Evolutionary conservation across 2,113 vertebrate species (phyloP).

Genomic region (Sphyrna mokarran): DNA sequence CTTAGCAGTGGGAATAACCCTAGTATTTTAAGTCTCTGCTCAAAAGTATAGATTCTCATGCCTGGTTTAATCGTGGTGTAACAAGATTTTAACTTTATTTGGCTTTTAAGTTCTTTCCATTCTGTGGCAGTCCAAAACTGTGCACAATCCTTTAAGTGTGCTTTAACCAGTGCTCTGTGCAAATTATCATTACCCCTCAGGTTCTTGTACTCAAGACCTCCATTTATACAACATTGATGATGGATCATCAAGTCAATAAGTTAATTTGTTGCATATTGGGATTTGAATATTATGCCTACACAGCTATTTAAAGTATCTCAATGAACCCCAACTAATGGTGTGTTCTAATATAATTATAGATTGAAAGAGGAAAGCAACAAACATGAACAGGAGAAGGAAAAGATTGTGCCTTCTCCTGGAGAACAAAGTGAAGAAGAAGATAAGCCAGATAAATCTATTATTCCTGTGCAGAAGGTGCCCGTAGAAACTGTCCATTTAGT

Average conservation of each 20-base stretch:
- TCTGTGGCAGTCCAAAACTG: background rate
- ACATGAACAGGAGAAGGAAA: background rate
- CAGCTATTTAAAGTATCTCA: background rate
- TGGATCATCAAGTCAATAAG: background rate
- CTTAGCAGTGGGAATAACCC: background rate
- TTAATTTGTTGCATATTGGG: background rate
- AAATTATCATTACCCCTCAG: background rate
- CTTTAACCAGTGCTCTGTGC: background rate
- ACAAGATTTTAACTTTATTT: background rate
- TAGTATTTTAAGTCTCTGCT: background rate
- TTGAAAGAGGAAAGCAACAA: background rate
- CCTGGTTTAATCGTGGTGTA: background rate
- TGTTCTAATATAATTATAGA: conserved; percentile 6
- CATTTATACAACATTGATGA: background rate
- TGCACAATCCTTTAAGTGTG: background rate
- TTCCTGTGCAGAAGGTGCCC: background rate
- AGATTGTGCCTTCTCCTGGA: background rate
- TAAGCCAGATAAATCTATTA: background rate
- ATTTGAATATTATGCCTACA: background rate
- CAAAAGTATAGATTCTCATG: background rate
- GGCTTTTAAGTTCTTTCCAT: background rate
- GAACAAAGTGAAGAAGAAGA: background rate
- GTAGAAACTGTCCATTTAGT: background rate
- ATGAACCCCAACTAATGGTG: background rate
- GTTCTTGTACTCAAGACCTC: background rate